Base-by-base conservation (phyloP, 2,113 vertebrate genomes). In the Setophaga kirtlandii region DNA sequence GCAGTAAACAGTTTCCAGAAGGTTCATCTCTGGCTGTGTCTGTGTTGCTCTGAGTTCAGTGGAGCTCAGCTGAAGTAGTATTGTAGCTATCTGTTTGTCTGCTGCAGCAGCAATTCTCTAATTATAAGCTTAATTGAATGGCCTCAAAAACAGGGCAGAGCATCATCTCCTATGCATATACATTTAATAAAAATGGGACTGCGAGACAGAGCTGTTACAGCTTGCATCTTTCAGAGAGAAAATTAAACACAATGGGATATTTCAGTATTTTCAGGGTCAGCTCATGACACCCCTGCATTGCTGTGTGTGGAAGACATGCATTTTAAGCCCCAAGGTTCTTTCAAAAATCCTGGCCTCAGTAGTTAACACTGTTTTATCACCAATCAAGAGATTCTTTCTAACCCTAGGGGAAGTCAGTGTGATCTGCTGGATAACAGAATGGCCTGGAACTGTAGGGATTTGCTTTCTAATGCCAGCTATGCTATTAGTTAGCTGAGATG, bases 71-170 rank as follows among this genome's bases (percentile, higher is more conserved):
- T 83, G 39, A 92, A 87, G 47, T 56, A 59, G 52, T 49, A 49
- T 41, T 78, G 39, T 60, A 90, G 37, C 91, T 93, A 82, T 78
- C n/a, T 49, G 7, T 82, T 96, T 90, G 90, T 86, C 93, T 96
- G 86, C 71, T 94, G 79, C 64, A 95, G 68, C 58, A 90, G 76
- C 73, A 95, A 81, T 75, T 92, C 92, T 89, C 93, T 92, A 93
- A 96, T 96, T 96, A 90, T 56, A 92, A 95, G 12, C 73, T 88
- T 88, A 95, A 94, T 87, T 94, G 80, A 94, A 96, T 78, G 76
- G 83, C 76, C 83, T 92, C 83, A 75, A n/a, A 90, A 96, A 89
- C 60, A 35, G 52, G 44, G 27, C 52, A 81, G 22, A 93, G 24
- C 60, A 91, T 83, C 52, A 75, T 90, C 39, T 93, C 53, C 24